Evolutionary conservation across 2,888 invertebrate genomes (phyloP).

Genomic region (Zaprionus lineosus): DNA sequence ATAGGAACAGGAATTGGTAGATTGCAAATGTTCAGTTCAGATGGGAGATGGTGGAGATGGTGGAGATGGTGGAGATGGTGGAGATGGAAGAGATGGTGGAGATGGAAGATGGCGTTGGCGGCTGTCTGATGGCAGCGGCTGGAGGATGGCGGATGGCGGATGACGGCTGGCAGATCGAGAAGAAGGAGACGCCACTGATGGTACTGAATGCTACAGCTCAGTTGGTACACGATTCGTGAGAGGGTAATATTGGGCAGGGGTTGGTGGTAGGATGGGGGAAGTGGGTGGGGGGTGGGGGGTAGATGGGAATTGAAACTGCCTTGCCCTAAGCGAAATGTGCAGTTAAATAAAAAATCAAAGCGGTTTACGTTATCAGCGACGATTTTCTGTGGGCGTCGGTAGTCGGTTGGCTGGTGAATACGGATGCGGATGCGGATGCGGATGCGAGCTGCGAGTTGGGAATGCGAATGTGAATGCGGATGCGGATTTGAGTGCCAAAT

Average conservation of each 20-base stretch:
- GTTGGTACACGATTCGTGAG: too few species aligned
- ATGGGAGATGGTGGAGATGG: neutral
- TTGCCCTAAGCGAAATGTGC: slow-evolving; percentile 68
- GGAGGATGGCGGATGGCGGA: too few species aligned
- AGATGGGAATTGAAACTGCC: slow-evolving; percentile 34
- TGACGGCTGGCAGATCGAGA: too few species aligned
- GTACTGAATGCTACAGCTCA: too few species aligned
- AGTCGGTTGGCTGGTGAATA: neutral
- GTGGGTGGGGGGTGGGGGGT: too few species aligned
- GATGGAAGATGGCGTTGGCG: neutral
- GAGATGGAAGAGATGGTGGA: neutral
- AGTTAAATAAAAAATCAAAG: slow-evolving; percentile 77
- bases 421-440: slow-evolving; percentile 15
- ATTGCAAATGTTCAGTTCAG: slow-evolving; percentile 14
- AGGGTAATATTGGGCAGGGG: too few species aligned
- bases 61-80: slow-evolving; percentile 4
- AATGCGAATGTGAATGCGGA: slow-evolving; percentile 9
- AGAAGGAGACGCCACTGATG: too few species aligned
- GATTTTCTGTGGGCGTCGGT: slow-evolving; percentile 35
- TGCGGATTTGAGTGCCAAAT: slow-evolving; percentile 25
- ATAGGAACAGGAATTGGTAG: slow-evolving; percentile 47
- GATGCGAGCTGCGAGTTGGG: too few species aligned
- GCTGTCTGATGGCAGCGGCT: neutral
- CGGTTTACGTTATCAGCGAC: slow-evolving; percentile 74
- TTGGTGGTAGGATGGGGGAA: too few species aligned